phyloP scores from a whole-genome alignment of 2,888 invertebrate species.

The Dascillus cervinus region DNA sequence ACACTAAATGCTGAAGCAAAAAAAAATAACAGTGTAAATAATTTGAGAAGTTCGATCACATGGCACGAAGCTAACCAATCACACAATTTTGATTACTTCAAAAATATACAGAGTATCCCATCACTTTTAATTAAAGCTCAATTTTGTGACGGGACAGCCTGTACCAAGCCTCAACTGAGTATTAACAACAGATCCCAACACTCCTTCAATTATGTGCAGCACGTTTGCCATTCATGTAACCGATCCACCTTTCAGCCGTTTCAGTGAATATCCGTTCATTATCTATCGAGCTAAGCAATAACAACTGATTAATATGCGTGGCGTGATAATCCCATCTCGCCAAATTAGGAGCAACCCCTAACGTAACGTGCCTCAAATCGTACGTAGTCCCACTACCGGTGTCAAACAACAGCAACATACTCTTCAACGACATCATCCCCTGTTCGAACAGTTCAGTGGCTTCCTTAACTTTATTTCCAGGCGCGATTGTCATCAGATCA shows the following conservation, averaged over 20 bases:
- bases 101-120: not conserved
- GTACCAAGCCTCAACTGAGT: no score
- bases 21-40: no score
- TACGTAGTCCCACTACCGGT: constrained; percentile 94
- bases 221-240: constrained; percentile 90
- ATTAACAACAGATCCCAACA: no score
- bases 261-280: constrained; percentile 70
- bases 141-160: no score
- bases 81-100: not conserved
- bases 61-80: no score
- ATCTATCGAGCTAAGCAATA: constrained; percentile 80
- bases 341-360: constrained; percentile 85
- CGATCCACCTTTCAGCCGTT: constrained; percentile 88
- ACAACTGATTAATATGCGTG: constrained; percentile 92
- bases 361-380: constrained; percentile 88
- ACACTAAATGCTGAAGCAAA: no score
- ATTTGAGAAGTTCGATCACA: no score
- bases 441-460: constrained; percentile 72
- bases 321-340: constrained; percentile 99
- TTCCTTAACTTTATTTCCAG: constrained; percentile 59
- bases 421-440: constrained; percentile 80
- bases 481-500: constrained; percentile 80
- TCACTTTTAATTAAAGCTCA: not conserved
- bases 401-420: constrained; percentile 84
- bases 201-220: constrained; percentile 80